Base-by-base conservation (phyloP, 2,797 vertebrate genomes). In the Lutjanus campechanus region DNA sequence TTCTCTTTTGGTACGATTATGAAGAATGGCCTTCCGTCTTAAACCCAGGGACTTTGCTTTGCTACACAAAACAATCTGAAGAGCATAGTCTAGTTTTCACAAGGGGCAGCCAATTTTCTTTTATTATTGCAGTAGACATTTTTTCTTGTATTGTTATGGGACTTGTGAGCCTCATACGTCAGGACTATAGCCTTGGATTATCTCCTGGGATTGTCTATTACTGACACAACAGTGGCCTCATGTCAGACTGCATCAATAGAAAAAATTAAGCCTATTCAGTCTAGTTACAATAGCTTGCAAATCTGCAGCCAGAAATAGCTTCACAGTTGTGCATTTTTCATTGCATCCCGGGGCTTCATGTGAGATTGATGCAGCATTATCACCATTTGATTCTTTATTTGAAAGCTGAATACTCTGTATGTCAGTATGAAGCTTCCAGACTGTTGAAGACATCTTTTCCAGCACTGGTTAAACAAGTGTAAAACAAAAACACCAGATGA, bases 101-200 rank as follows among this genome's bases (percentile, higher is more conserved):
- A 77, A 84, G 63, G 36, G 56, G 13, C 49, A 20, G 29, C 1
- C 72, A 64, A 70, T 85, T 80, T 82, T 44, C 46, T 59, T 69
- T 44, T 63, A 59, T 56, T 80, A 51, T 70, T 73, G 50, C 22
- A 11, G n/a, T 4, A 17, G 77, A 76, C 46, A 60, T 43, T 82
- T 79, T 73, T n/a, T 81, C 60, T 77, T 77, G 47, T 66, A 69
- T 82, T 83, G 54, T 69, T 82, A 54, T 69, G 72, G 76, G 71
- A 76, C 56, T 66, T 67, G 46, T 61, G 65, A 65, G 61, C 13
- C 29, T 67, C 7, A n/a, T 56, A 19, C 25, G 1, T 72, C 58
- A 69, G 58, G 60, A 11, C 60, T 61, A n/a, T n/a, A 53, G 62
- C 67, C 85, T 86, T 79, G 75, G 70, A 77, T 77, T 74, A 70